Evolutionary conservation across 2,888 invertebrate genomes (phyloP), one percentile per base, ranked within the genome.

Genomic region (Spialia ferax): DNA sequence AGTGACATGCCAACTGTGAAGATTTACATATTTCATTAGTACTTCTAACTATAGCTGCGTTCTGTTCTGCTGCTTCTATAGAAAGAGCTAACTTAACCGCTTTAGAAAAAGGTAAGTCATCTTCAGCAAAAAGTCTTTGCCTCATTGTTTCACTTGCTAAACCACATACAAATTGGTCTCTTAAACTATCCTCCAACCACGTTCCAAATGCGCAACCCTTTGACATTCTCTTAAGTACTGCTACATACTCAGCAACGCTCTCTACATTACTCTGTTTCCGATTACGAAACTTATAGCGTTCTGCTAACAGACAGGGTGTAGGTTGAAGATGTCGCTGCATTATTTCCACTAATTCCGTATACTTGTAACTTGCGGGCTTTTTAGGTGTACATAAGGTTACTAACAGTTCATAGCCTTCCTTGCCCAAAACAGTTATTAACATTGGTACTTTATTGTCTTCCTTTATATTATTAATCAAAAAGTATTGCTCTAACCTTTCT

Each of bases 231-330:
- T 35, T 56, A 10, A 56, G n/a, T 35, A 35, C 56, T 7, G 56
- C 15, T 20, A 56, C 20, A 35, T 56, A 56, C 6, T 56, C 18
- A 8, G 56, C 18, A 18, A 56, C 20, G 20, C 4, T 26, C 20
- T 56, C 56, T 1, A 13, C 20, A 5, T 56, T 13, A 22, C 10
- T 29, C 20, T 56, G 29, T 35, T 26, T 29, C 11, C 56, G 15
- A 7, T 66, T 38, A 0, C 65, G 26, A 38, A 59, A 52, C 23
- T 18, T 48, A 18, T 38, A 66, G 2, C 65, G 59, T 1, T 66
- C 65, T n/a, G 59, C 59, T 18, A 66, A 13, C 23, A 62, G 55
- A 56, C 71, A 71, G 69, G 70, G 72, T 55, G 70, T 68, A 55
- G 63, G 7, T 38, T 68, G 54, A 11, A 68, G n/a, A 42, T 63